A percentile compares a stretch with the other conserved stretches of the same genome.
These are phyloP conservation scores for Acronicta psi DNA, from an alignment of 2,888 invertebrate species.

Conservation along the genomic window DNA sequence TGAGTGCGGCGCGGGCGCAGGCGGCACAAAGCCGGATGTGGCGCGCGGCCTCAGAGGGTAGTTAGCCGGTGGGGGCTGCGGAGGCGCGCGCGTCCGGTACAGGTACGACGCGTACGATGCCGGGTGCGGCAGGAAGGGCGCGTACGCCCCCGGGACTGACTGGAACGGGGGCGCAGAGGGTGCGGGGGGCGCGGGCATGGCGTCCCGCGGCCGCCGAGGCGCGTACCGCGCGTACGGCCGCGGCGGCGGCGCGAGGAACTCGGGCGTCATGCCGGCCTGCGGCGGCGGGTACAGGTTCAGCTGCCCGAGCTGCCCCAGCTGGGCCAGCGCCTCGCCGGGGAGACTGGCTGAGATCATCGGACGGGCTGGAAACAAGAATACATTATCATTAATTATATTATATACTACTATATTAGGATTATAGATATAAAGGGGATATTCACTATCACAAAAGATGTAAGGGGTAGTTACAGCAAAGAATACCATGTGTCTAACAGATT, in stretches of 20 bases:
- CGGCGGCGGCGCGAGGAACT: constrained; percentile 91
- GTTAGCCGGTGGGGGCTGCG: constrained; percentile 70
- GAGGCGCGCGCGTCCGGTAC: constrained; percentile 81
- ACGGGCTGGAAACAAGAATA: constrained; percentile 77
- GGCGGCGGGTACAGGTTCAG: constrained; percentile 89
- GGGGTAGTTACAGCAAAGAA: too few relatives aligned
- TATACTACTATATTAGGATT: neutral
- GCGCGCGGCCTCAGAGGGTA: constrained; percentile 80
- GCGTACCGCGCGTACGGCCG: constrained; percentile 89
- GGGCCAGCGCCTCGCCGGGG: constrained; percentile 91
- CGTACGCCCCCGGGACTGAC: constrained; percentile 75
- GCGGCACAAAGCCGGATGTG: constrained; percentile 83
- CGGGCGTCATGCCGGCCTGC: constrained; percentile 85
- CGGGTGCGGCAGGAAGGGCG: constrained; percentile 83
- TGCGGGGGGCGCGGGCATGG: constrained; percentile 74
- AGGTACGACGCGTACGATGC: constrained; percentile 80
- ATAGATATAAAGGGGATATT: neutral
- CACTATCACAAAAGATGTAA: constrained; percentile 1
- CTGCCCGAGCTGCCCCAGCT: constrained; percentile 88
- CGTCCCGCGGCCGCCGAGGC: constrained; percentile 76
- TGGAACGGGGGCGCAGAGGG: constrained; percentile 74
- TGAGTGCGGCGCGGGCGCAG: constrained; percentile 80
- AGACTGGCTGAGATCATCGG: constrained; percentile 92
- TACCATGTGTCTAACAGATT: neutral
- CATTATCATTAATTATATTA: constrained; percentile 25